Evolutionary conservation across 2,113 vertebrate genomes (phyloP).

Genomic region (Chlorodrepanis virens): DNA sequence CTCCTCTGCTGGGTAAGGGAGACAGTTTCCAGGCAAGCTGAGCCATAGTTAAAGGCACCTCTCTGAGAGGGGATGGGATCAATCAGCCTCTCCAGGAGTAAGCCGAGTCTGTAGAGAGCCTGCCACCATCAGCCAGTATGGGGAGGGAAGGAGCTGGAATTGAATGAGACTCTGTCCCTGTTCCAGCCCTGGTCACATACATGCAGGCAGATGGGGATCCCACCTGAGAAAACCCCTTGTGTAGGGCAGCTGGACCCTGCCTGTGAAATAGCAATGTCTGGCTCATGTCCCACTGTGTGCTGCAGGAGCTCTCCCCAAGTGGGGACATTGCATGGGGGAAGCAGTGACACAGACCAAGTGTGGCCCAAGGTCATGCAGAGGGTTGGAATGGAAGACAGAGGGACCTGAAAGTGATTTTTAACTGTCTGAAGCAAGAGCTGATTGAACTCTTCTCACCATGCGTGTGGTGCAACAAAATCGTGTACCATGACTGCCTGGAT

Average conservation of each 20-base stretch:
- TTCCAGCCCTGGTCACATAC: background rate
- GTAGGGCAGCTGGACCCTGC: background rate
- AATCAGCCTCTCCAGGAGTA: background rate
- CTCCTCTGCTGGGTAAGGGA: background rate
- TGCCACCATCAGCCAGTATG: background rate
- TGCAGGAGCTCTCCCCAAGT: background rate
- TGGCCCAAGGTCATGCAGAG: background rate
- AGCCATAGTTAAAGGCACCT: background rate
- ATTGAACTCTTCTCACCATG: background rate
- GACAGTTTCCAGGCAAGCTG: background rate
- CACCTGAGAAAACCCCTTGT: background rate
- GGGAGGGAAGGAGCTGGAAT: background rate
- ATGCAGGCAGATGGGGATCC: background rate
- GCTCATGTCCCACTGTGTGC: accelerated
- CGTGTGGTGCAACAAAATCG: background rate
- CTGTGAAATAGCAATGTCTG: accelerated
- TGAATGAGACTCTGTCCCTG: accelerated
- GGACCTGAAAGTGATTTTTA: background rate
- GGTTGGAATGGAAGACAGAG: background rate
- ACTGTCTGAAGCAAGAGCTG: background rate
- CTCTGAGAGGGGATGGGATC: background rate
- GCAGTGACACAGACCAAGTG: background rate
- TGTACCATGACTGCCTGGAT: accelerated
- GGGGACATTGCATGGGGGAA: background rate
- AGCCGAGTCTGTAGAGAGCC: background rate